These are phyloP conservation scores for Tragulus kanchil DNA, from an alignment of 2,113 vertebrate species.

Conservation along the genomic window DNA sequence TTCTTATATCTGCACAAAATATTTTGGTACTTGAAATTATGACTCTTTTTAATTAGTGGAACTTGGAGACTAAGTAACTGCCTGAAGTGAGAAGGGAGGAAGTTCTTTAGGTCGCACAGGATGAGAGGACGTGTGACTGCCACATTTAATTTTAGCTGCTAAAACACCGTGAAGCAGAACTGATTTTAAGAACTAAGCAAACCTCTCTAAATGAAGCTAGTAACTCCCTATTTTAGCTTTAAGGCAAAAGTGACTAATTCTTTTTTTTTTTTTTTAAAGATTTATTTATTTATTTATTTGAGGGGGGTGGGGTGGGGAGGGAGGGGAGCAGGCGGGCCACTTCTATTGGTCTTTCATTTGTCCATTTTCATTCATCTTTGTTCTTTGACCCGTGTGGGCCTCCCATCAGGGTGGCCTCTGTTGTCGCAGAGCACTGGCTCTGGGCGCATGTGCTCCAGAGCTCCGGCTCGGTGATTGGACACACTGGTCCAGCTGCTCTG, in stretches of 20 bases:
- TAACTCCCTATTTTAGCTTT: not conserved
- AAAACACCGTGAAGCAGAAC: not conserved
- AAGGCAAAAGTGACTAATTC: not conserved
- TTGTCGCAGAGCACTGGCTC: too few relatives aligned
- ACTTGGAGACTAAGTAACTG: slow-evolving; percentile 9
- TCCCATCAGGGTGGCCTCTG: too few relatives aligned
- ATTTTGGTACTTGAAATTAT: slow-evolving; percentile 21
- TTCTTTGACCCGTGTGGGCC: too few relatives aligned
- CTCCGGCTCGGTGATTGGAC: too few relatives aligned
- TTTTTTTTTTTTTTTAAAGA: too few relatives aligned
- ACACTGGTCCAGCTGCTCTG: too few relatives aligned
- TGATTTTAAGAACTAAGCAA: slow-evolving; percentile 24
- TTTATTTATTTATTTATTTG: too few relatives aligned
- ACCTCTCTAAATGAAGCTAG: not conserved
- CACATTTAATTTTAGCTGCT: not conserved
- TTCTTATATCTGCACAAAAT: slow-evolving; percentile 19
- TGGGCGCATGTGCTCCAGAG: too few relatives aligned
- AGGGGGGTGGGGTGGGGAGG: too few relatives aligned
- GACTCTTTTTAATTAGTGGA: not conserved
- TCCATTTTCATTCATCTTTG: too few relatives aligned
- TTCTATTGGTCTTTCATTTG: too few relatives aligned
- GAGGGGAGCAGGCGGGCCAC: too few relatives aligned
- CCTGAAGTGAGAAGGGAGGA: slow-evolving; percentile 8
- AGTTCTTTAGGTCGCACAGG: not conserved
- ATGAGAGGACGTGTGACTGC: not conserved